Conservation (phyloP, 2,888 invertebrate genomes). For the Caenorhabditis zanzibari region DNA sequence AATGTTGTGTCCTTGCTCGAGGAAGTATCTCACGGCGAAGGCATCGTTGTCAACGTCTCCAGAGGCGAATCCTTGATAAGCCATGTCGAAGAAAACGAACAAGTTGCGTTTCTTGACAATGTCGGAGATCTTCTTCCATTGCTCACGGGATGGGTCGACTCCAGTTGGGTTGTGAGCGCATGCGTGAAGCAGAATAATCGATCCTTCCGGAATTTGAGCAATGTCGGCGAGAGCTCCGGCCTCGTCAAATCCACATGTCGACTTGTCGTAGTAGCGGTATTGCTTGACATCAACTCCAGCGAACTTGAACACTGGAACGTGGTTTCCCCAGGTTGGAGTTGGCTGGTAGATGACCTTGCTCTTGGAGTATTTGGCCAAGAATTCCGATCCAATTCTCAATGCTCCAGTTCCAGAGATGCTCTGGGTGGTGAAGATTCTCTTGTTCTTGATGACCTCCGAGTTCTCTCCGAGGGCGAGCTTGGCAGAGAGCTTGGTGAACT, state of each 20-base stretch:
- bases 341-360: slow-evolving; percentile 92
- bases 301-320: slow-evolving; percentile 94
- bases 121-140: slow-evolving; percentile 94
- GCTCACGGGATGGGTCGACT: slow-evolving; percentile 87
- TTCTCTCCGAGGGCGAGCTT: slow-evolving; percentile 91
- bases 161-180: slow-evolving; percentile 99
- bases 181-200: slow-evolving; percentile 94
- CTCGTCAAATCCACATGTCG: slow-evolving; percentile 95
- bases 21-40: slow-evolving; percentile 88
- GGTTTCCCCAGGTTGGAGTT: slow-evolving; percentile 98
- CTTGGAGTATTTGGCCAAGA: slow-evolving; percentile 88
- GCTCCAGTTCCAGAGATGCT: slow-evolving; percentile 97
- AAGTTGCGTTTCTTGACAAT: slow-evolving; percentile 87
- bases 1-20: slow-evolving; percentile 91
- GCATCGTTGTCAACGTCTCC: slow-evolving; percentile 95
- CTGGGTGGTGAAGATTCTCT: slow-evolving; percentile 88
- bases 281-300: slow-evolving; percentile 91
- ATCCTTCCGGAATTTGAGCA: slow-evolving; percentile 84
- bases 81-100: slow-evolving; percentile 83
- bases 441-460: slow-evolving; percentile 86
- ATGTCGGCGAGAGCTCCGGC: slow-evolving; percentile 89
- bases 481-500: slow-evolving; percentile 91
- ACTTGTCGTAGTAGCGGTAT: slow-evolving; percentile 95
- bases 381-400: slow-evolving; percentile 93
- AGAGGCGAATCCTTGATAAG: slow-evolving; percentile 91